These are phyloP conservation scores for Elephas maximus DNA, from an alignment of 2,113 vertebrate genomes.

Conservation along the genomic window DNA sequence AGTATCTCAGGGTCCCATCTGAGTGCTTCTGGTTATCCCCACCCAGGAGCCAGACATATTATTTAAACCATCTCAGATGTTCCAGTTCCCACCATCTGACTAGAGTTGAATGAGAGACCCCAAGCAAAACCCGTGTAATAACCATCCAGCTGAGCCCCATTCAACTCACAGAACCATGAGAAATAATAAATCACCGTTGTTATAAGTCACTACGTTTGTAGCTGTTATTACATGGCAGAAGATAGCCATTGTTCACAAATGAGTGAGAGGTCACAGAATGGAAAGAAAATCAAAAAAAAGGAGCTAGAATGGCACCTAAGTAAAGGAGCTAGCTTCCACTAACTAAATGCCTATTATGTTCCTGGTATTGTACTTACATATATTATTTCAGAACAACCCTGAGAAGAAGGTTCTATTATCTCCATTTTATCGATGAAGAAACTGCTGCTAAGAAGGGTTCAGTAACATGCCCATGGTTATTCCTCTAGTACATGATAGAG, in stretches of 20 bases:
- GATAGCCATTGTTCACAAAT: background rate
- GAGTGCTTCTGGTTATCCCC: background rate
- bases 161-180: background rate
- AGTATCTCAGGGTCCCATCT: background rate
- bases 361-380: background rate
- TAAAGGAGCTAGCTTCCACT: background rate
- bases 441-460: background rate
- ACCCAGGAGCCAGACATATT: background rate
- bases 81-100: background rate
- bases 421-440: background rate
- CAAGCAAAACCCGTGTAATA: background rate
- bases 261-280: background rate
- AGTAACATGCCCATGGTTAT: background rate
- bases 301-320: background rate
- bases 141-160: background rate
- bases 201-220: background rate
- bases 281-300: background rate
- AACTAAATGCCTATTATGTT: background rate
- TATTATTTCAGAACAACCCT: background rate
- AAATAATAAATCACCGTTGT: background rate
- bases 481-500: background rate
- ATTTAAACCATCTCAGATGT: background rate
- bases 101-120: background rate
- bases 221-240: background rate
- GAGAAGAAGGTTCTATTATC: conserved; percentile 8